phyloP scores from a whole-genome alignment of 2,888 invertebrate genomes.

The Eulithis prunata region DNA sequence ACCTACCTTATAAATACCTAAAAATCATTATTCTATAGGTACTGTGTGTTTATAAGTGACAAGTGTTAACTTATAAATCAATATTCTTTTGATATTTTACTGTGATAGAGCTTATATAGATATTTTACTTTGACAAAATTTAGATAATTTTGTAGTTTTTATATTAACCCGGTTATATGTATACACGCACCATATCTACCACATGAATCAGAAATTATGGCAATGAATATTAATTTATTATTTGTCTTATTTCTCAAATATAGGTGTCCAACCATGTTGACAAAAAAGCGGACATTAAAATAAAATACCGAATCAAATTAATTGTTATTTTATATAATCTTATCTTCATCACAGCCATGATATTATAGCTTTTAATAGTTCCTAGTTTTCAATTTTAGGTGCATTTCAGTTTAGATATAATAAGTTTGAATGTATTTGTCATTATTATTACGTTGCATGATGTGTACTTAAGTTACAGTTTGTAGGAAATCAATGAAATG shows the following conservation, averaged over 20 bases:
- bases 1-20: neutral
- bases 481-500: constrained; percentile 7
- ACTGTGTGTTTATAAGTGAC: constrained; percentile 6
- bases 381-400: constrained; percentile 73
- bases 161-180: constrained; percentile 3
- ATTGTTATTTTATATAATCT: neutral
- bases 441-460: constrained; percentile 48
- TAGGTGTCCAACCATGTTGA: neutral
- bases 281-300: neutral
- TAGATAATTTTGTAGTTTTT: constrained; percentile 26
- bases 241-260: constrained; percentile 2
- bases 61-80: neutral
- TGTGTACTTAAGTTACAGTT: constrained; percentile 27
- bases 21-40: neutral
- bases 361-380: constrained; percentile 55
- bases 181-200: constrained; percentile 7
- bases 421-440: constrained; percentile 42
- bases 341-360: constrained; percentile 16
- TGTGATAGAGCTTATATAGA: constrained; percentile 79
- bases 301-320: neutral
- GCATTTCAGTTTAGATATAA: constrained; percentile 68
- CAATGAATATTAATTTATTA: neutral
- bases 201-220: neutral
- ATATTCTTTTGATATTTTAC: constrained; percentile 72
- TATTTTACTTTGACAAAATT: constrained; percentile 50